These are phyloP conservation scores for Sebastes schlegelii DNA, from an alignment of 2,113 vertebrate species.

Conservation along the genomic window DNA sequence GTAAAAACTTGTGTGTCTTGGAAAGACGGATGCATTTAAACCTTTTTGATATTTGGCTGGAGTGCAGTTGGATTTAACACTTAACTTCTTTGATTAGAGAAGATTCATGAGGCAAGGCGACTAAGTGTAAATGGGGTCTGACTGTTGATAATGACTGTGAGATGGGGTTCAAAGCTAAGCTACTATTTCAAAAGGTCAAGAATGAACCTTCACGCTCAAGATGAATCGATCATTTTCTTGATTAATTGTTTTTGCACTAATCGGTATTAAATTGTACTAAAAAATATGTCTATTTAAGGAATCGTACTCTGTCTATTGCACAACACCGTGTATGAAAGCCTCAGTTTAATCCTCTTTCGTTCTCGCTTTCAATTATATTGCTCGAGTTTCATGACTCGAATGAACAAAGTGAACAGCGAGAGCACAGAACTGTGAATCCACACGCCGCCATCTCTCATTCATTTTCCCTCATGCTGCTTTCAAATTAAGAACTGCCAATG, in stretches of 20 bases:
- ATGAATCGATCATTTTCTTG: background rate
- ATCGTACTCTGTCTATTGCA: background rate
- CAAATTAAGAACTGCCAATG: slow-evolving; percentile 71
- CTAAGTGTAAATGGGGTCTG: background rate
- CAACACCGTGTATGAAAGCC: background rate
- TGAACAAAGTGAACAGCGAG: slow-evolving; percentile 29
- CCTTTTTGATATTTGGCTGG: background rate
- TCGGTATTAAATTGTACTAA: background rate
- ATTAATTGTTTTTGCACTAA: background rate
- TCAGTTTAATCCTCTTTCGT: slow-evolving; percentile 12
- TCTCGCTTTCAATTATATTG: slow-evolving; percentile 49
- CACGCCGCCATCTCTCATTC: slow-evolving; percentile 26
- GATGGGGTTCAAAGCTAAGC: background rate
- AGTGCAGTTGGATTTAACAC: background rate
- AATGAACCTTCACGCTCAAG: background rate
- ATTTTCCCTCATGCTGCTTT: slow-evolving; percentile 65
- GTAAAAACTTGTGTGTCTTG: background rate
- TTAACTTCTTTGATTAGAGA: background rate
- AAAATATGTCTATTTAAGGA: background rate
- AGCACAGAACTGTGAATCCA: slow-evolving; percentile 45
- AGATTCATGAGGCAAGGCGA: background rate
- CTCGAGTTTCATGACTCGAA: slow-evolving; percentile 42
- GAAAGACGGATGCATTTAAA: background rate
- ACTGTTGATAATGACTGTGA: background rate
- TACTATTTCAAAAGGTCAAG: background rate